A percentile compares a stretch with the other conserved stretches of the same genome.
Evolutionary conservation across 2,113 vertebrate species (phyloP).

Genomic region (Dryoscopus gambensis): DNA sequence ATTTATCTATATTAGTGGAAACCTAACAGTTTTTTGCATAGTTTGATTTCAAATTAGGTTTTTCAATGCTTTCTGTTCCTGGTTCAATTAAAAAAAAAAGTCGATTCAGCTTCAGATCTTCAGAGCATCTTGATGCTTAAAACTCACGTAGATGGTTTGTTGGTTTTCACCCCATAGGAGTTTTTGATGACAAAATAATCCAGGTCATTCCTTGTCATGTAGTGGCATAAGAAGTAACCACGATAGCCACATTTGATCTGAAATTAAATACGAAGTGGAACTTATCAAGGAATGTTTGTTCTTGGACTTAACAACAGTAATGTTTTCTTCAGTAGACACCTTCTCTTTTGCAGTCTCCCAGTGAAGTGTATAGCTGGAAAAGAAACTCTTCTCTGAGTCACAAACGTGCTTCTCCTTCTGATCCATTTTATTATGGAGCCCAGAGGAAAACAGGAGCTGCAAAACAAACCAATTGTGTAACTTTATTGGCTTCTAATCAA

Average conservation of each 20-base stretch:
- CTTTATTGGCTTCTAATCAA: constrained; percentile 85
- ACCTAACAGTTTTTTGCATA: neutral
- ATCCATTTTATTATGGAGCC: constrained; percentile 75
- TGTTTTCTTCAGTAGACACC: neutral
- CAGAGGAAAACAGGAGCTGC: constrained; percentile 57
- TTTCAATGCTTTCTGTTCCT: neutral
- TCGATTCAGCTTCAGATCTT: neutral
- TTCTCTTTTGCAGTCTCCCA: constrained; percentile 81
- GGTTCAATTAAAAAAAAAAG: neutral
- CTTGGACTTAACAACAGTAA: neutral
- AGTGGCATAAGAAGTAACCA: neutral
- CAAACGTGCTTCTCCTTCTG: constrained; percentile 43
- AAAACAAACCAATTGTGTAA: constrained; percentile 84
- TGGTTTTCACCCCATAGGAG: neutral
- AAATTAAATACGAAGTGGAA: neutral
- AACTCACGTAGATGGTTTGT: neutral
- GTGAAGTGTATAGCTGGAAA: constrained; percentile 90
- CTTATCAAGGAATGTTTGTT: neutral
- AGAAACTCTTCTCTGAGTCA: constrained; percentile 74
- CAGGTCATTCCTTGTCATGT: neutral
- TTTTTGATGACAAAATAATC: neutral
- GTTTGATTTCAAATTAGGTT: neutral
- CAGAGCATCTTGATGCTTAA: neutral
- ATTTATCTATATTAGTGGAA: neutral
- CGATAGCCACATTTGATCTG: neutral